Evolutionary conservation across 2,797 vertebrate genomes (phyloP).

Genomic region (Girardinus metallicus): DNA sequence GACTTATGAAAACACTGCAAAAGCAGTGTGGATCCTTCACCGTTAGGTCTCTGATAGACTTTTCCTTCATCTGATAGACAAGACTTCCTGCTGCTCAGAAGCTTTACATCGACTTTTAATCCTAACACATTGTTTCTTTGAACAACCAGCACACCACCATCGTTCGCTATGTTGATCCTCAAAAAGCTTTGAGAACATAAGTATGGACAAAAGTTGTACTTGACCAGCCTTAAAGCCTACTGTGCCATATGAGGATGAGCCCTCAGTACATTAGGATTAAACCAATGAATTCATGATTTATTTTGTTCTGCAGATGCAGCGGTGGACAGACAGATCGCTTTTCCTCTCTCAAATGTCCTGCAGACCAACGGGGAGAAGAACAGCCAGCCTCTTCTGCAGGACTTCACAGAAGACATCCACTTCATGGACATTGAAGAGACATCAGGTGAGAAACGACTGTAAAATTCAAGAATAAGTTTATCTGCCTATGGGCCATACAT

Average conservation of each 20-base stretch:
- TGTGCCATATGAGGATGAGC: not conserved
- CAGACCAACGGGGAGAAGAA: constrained; percentile 93
- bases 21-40: not conserved
- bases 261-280: not conserved
- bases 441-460: constrained; percentile 77
- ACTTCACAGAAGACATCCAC: constrained; percentile 94
- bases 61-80: not conserved
- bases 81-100: not conserved
- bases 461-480: not conserved
- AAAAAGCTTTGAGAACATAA: not conserved
- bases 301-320: constrained; percentile 84
- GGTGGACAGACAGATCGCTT: constrained; percentile 95
- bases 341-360: constrained; percentile 91
- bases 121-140: not conserved
- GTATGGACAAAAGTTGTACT: not conserved
- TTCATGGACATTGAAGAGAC: constrained; percentile 97
- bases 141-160: not conserved
- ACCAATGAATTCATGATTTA: not conserved
- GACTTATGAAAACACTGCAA: not conserved
- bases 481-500: not conserved
- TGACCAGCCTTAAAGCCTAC: not conserved
- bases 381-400: constrained; percentile 88
- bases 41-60: not conserved
- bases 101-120: not conserved
- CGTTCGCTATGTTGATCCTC: not conserved